Conservation (phyloP, 2,113 vertebrate species). For the Scalopus aquaticus region DNA sequence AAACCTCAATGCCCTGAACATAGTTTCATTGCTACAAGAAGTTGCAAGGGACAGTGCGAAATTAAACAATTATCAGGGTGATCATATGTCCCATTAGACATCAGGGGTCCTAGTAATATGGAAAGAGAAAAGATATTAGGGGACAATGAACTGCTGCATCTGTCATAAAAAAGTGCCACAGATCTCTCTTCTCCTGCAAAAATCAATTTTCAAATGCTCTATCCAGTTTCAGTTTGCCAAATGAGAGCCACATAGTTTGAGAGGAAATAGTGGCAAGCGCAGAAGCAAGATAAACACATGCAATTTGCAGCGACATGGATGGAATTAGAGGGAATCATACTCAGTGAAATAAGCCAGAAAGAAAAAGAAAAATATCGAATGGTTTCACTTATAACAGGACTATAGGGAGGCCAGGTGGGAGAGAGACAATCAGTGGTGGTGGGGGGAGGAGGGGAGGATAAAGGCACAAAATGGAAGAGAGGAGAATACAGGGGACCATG, state of each 20-base stretch:
- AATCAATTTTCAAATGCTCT: neutral
- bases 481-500: no score
- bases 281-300: no score
- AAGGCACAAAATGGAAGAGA: no score
- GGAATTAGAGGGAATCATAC: no score
- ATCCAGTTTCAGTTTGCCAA: neutral
- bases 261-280: neutral
- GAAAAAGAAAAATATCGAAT: no score
- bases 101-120: neutral
- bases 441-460: no score
- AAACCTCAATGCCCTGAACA: neutral
- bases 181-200: neutral
- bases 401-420: no score
- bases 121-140: neutral
- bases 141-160: neutral
- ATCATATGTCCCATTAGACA: neutral
- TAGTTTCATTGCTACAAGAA: neutral
- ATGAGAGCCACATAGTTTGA: neutral
- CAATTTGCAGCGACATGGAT: no score
- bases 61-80: neutral
- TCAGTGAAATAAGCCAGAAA: no score
- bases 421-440: no score
- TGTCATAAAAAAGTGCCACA: neutral
- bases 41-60: neutral
- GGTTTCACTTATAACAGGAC: no score